Evolutionary conservation across 2,888 invertebrate genomes (phyloP), one percentile per base, ranked within the genome.

Genomic region (Gisinianus flammeolus): DNA sequence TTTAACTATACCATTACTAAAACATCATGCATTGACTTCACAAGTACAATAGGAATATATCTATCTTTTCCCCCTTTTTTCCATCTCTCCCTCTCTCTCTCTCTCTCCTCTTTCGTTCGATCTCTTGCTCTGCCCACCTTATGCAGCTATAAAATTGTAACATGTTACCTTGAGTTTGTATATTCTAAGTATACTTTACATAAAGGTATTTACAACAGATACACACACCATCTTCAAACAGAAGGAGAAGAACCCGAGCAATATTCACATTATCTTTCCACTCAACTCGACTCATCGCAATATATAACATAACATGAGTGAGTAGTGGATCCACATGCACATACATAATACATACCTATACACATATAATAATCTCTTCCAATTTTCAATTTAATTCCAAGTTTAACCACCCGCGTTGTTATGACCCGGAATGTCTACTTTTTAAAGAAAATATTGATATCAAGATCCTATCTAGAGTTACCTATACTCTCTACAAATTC

Each of bases 371-470:
- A 74, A 67, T 67, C 44, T 66, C 74, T 67, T 74, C 74, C 66
- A 74, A 74, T 74, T 74, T 74, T 64, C 74, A 74, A 74, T 74
- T 74, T 74, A 74, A 74, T 74, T 74, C 74, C 64, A 74, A 74
- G 74, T 77, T 56, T 78, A 80, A 81, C 83, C 83, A 82, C 83
- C 83, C 82, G 82, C 81, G 81, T 82, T 79, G 83, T 83, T 82
- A 83, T 80, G 81, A 83, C 82, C 83, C 81, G 81, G 83, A 83
- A 82, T 83, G 82, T 83, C 83, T 79, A 80, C 82, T 83, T 83
- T 83, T 81, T 77, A 62, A 78, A 76, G 79, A 83, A 83, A 74
- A 74, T 74, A 74, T 74, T 74, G 74, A 74, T 74, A 74, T 74
- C 74, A 74, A 74, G 74, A 74, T 74, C 66, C 74, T 74, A 74